Evolutionary conservation across 1,140 invertebrate species (phyloP), one percentile per base, ranked within the genome.

Genomic region (Belonocnema kinseyi): DNA sequence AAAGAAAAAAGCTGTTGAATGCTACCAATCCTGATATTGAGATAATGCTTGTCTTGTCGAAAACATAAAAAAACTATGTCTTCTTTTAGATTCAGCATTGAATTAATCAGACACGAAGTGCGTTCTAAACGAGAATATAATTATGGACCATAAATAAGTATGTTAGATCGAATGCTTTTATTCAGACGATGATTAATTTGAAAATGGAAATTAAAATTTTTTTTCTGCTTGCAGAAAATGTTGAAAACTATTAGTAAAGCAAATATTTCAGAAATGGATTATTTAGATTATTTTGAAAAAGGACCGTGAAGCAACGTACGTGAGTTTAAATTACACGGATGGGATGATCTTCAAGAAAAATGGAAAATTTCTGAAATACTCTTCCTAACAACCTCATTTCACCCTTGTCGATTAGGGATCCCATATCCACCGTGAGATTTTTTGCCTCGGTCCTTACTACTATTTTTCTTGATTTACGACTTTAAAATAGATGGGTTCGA

Each of bases 381-480:
- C 51, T 52, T 73, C 80, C 76, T 80, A 82, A 83, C 75, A 79
- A 76, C 78, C 80, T 82, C 79, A 78, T 86, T 86, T 86, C 75
- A 78, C 81, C 81, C 75, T 76, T 80, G 73, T 77, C 77, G 81
- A 78, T 78, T 77, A 75, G 74, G 78, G 72, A 70, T 77, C 61
- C n/a, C 61, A 66, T 40, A 66, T 40, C 61, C 75, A 17, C 51
- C 51, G 14, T n/a, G 75, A 70, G 76, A 70, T 80, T 76, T 79
- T 77, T 76, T 52, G 26, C 51, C 61, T 74, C 56, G 21, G 13
- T 33, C 72, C 17, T 76, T 73, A 54, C 21, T 77, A 75, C 79
- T 82, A 88, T 89, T 88, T 87, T 86, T 86, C 81, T 80, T 89
- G 88, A 89, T 89, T 90, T 88, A 89, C 87, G 85, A 85, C 61